phyloP scores from a whole-genome alignment of 64 coral and sea anemone species.

The Stichodactyla helianthus region DNA sequence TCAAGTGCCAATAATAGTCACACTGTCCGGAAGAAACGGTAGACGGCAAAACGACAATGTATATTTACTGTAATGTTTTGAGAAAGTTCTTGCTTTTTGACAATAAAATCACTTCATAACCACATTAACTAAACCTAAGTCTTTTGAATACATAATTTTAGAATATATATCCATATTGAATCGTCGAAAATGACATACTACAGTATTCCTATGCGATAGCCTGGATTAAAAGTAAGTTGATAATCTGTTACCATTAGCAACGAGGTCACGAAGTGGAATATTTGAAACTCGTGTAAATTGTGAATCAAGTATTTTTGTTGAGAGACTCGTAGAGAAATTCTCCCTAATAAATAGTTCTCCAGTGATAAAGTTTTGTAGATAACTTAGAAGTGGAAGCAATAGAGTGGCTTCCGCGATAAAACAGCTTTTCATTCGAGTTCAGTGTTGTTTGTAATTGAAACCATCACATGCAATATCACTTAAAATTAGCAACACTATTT shows the following conservation, averaged over 20 bases:
- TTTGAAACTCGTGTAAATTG: not conserved
- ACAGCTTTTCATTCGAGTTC: not conserved
- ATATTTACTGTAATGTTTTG: not conserved
- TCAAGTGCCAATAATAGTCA: not conserved
- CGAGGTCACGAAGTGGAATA: constrained; percentile 21
- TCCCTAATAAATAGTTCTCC: not conserved
- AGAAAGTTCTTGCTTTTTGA: not conserved
- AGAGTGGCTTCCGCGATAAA: not conserved
- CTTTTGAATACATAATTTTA: not conserved
- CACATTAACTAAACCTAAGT: not conserved
- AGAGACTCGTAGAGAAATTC: not conserved
- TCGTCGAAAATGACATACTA: not conserved
- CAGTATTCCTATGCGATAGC: not conserved
- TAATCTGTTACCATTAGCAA: constrained; percentile 12
- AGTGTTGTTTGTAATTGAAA: constrained; percentile 21
- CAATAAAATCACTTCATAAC: constrained; percentile 1
- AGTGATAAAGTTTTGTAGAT: not conserved
- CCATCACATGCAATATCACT: constrained; percentile 15
- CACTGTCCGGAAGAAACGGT: not conserved
- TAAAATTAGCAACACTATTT: constrained; percentile 13
- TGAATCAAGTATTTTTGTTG: not conserved
- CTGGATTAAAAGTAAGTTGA: not conserved
- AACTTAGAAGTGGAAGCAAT: not conserved
- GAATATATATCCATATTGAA: not conserved
- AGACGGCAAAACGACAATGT: not conserved